Base-by-base conservation (phyloP, 2,113 vertebrate species). In the Callorhinus ursinus region DNA sequence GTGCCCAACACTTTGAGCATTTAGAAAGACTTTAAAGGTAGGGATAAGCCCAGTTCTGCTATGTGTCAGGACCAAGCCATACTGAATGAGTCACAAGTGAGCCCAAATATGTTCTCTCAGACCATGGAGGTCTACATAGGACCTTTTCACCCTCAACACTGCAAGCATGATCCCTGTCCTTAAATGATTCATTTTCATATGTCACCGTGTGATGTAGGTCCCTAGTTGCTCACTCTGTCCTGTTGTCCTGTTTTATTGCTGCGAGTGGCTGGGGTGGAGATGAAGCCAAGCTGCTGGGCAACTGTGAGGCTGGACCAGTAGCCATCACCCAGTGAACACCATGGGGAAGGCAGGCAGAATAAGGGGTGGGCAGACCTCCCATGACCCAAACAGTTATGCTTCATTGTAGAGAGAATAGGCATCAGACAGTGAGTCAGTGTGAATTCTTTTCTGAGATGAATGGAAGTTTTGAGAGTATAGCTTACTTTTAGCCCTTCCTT, bases 21-120 rank as follows among this genome's bases (percentile, higher is more conserved):
- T 96, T 67, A 84, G 33, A 91, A 90, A 95, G 74, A 33, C 87
- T 97, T 91, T 63, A 53, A 76, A 97, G 14, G 21, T 55, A 88
- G 69, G 81, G 72, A 67, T 88, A 88, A 91, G 18, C 95, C 88
- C 36, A 57, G 67, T 65, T 85, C 53, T 86, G 80, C 61, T 42
- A 77, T 1, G 21, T 94, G 28, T 46, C 10, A 61, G 28, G 69
- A 74, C n/a, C 61, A 92, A 86, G 77, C 31, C 46, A 61, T 46
- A 46, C 7, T 74, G 67, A 12, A 3, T 82, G 63, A 96, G 33
- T 94, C 95, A 85, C 16, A 16, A 65, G 46, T 82, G 39, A 84
- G 42, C 10, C 31, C 67, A 88, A 26, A 61, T 67, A 26, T 33
- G 49, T 84, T 63, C 57, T 87, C 51, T 61, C 19, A 36, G n/a